phyloP scores from a whole-genome alignment of 1,140 invertebrate species.

The Potamilus streckersoni region DNA sequence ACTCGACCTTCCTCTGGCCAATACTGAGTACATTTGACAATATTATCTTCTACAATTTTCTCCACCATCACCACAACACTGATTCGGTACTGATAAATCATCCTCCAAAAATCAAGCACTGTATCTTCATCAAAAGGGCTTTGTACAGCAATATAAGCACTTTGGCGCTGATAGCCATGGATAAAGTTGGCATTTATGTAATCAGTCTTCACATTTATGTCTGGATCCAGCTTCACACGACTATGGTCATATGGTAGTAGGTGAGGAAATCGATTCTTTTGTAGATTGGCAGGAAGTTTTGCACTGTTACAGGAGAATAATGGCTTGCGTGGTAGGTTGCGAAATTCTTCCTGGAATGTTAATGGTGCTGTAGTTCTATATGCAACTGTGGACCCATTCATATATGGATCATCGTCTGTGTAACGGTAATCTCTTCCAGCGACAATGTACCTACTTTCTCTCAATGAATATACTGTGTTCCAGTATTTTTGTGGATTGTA shows the following conservation, averaged over 20 bases:
- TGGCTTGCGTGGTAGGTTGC: constrained; percentile 52
- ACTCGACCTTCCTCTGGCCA: constrained; percentile 57
- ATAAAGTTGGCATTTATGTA: constrained; percentile 93
- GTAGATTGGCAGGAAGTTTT: constrained; percentile 37
- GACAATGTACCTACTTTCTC: constrained; percentile 52
- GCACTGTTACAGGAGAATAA: constrained; percentile 41
- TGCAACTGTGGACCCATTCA: constrained; percentile 26
- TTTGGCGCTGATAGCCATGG: constrained; percentile 49
- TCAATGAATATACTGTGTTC: constrained; percentile 53
- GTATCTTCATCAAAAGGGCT: constrained; percentile 65
- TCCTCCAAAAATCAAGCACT: constrained; percentile 62
- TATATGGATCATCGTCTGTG: constrained; percentile 21
- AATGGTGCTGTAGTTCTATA: constrained; percentile 31
- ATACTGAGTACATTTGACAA: constrained; percentile 66
- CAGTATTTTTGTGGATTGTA: constrained; percentile 54
- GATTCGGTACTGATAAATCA: constrained; percentile 60
- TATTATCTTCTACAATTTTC: constrained; percentile 61
- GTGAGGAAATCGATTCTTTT: constrained; percentile 61
- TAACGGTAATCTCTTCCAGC: constrained; percentile 47
- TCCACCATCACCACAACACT: constrained; percentile 60
- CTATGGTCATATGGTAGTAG: constrained; percentile 65
- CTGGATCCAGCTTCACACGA: constrained; percentile 46
- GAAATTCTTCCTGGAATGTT: constrained; percentile 61
- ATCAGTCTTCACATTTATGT: constrained; percentile 72
- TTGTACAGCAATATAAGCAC: constrained; percentile 64